Conservation (phyloP, 2,113 vertebrate species). For the Neogale vison region DNA sequence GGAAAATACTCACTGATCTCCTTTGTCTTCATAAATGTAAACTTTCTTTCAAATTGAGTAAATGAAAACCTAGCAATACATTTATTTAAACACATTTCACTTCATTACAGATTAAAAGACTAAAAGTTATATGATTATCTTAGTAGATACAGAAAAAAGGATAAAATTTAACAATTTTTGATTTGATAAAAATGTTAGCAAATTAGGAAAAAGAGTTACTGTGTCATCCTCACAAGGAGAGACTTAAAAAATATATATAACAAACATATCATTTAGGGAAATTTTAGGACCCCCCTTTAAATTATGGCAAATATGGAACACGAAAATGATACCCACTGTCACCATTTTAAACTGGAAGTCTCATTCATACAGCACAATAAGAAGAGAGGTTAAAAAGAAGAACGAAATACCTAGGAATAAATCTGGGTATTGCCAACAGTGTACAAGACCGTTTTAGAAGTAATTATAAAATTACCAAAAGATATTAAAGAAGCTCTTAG, state of each 20-base stretch:
- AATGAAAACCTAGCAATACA: background rate
- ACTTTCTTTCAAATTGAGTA: background rate
- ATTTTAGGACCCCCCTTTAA: background rate
- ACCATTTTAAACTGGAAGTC: background rate
- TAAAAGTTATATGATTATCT: background rate
- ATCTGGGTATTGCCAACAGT: background rate
- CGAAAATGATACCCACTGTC: background rate
- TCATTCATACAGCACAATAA: background rate
- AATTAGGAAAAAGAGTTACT: background rate
- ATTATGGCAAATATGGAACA: background rate
- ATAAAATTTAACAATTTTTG: background rate
- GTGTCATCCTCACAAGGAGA: background rate
- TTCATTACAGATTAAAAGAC: background rate
- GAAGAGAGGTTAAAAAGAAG: background rate
- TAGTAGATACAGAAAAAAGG: background rate
- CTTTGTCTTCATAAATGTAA: background rate
- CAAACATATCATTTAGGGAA: background rate
- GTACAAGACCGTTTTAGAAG: background rate
- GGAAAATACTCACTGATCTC: background rate
- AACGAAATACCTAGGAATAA: background rate
- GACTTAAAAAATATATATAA: background rate
- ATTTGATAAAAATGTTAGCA: background rate
- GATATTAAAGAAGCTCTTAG: background rate
- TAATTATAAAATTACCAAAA: background rate
- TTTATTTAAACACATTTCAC: constrained; percentile 7